These are phyloP conservation scores for Acheta domesticus DNA, from an alignment of 2,888 invertebrate genomes.

Conservation along the genomic window DNA sequence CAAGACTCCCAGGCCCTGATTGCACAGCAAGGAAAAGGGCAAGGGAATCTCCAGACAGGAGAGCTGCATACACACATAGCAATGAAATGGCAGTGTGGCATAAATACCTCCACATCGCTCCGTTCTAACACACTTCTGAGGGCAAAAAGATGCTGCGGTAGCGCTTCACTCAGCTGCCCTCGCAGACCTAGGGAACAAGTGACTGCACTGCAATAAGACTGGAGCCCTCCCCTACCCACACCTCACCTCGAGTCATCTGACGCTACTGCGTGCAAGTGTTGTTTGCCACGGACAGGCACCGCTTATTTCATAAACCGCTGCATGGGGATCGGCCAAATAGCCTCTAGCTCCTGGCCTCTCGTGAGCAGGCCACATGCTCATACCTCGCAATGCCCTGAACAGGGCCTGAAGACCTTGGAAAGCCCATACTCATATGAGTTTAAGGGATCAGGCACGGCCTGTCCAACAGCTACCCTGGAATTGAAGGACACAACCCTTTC, in stretches of 20 bases:
- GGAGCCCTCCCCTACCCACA: not conserved
- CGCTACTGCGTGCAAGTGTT: not conserved
- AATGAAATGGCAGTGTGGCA: not conserved
- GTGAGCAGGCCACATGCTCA: not conserved
- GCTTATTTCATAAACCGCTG: no score
- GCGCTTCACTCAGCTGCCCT: no score
- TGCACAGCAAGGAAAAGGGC: no score
- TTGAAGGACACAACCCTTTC: not conserved
- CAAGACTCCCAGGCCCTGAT: no score
- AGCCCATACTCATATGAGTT: not conserved
- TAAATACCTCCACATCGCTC: not conserved
- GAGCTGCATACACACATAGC: no score
- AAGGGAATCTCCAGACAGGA: no score
- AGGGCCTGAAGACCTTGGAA: slow-evolving; percentile 3
- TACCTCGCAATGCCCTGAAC: not conserved
- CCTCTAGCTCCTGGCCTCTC: not conserved
- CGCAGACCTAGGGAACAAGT: no score
- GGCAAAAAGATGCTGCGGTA: no score
- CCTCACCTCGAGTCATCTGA: not conserved
- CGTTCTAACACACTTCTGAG: not conserved
- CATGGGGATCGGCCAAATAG: no score
- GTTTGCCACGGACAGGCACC: no score
- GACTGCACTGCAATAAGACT: no score
- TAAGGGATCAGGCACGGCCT: not conserved
- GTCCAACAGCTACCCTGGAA: not conserved